Base-by-base conservation (phyloP, 2,797 vertebrate genomes). In the Otolemur crassicaudatus region DNA sequence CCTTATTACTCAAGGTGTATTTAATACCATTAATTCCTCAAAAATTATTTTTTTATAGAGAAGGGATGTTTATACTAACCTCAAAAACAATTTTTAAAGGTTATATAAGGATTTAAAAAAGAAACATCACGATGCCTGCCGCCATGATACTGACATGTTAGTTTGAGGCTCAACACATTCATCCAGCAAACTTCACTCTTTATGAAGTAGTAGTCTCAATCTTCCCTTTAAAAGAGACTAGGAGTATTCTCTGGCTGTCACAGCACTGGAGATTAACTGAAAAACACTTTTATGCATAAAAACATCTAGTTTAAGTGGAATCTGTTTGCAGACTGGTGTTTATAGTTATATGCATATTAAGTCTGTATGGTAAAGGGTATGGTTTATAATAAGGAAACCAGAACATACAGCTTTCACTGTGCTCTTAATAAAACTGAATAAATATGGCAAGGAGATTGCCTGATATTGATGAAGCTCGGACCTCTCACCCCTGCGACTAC, bases 401-500 rank as follows among this genome's bases (percentile, higher is more conserved):
- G 25, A 34, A 56, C 90, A 87, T 25, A 70, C 49, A 72, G 20
- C 23, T 89, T 95, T 82, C 29, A 20, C 80, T 80, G 20, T 85
- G 86, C 2, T 58, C 2, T 58, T 94, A 76, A 63, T 56, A 77
- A 94, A 94, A 25, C 1, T 3, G 90, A 94, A 87, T 34, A 89
- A 83, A 69, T 25, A 40, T 46, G 83, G 67, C 37, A 90, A 84
- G 49, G 69, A 89, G 81, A 77, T 14, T 63, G 91, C 91, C 19
- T 53, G 37, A n/a, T 40, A 79, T 76, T 80, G 79, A 72, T n/a
- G 82, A 81, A 95, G 17, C 79, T 95, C 63, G 87, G 58, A 94
- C 56, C 75, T 98, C 97, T 96, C 81, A 94, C 94, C 46, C 92
- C 34, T 37, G 63, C 56, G 61, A 88, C 1, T 96, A 27, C 7